Conservation (phyloP, 2,113 vertebrate genomes). For the Clarias batrachus region DNA sequence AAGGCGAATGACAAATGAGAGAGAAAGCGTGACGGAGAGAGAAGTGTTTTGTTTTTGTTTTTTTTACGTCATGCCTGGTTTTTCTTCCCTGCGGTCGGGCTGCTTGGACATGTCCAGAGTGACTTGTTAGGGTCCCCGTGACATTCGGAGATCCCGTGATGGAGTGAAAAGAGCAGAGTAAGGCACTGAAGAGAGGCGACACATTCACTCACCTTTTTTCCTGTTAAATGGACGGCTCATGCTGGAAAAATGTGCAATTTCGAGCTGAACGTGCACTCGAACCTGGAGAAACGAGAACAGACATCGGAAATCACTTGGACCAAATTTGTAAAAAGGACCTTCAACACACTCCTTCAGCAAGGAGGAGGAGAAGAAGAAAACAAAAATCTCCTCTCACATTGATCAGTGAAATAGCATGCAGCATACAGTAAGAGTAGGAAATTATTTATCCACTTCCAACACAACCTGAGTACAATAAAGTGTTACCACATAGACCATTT, state of each 20-base stretch:
- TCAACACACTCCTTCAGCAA: not conserved
- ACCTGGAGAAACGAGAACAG: slow-evolving; percentile 57
- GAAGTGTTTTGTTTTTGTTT: no score
- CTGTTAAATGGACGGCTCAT: slow-evolving; percentile 93
- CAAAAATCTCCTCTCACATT: not conserved
- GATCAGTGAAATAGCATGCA: not conserved
- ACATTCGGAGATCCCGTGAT: not conserved
- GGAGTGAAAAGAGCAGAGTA: slow-evolving; percentile 10
- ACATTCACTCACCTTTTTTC: slow-evolving; percentile 81
- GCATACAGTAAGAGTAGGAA: no score
- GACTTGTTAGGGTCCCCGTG: not conserved
- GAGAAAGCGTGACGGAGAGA: not conserved
- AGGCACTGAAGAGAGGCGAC: not conserved
- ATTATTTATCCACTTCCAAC: not conserved
- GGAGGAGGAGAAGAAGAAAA: not conserved
- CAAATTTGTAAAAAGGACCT: not conserved
- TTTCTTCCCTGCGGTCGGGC: not conserved
- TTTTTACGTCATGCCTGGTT: not conserved
- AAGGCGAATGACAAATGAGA: not conserved
- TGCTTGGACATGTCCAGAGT: not conserved
- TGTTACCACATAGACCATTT: not conserved
- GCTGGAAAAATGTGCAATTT: slow-evolving; percentile 69
- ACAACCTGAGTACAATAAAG: not conserved
- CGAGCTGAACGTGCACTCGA: slow-evolving; percentile 59
- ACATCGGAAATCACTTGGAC: slow-evolving; percentile 10